A percentile compares a stretch with the other conserved stretches of the same genome.
Evolutionary conservation across 2,888 invertebrate species (phyloP).

Genomic region (Chymomyza caudatula): DNA sequence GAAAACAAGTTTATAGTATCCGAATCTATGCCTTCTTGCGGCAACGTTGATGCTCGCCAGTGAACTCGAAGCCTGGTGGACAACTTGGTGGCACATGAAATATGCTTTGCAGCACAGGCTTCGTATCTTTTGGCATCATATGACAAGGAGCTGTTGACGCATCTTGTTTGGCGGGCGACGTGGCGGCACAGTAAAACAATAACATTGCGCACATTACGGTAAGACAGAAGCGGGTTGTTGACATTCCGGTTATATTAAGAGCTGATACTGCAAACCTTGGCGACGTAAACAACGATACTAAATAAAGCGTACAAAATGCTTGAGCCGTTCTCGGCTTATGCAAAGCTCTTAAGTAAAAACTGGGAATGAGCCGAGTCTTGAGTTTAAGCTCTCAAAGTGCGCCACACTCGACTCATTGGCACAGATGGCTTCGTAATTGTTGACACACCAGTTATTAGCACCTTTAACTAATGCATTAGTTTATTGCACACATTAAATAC

Average conservation of each 20-base stretch:
- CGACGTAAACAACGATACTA: conserved; percentile 21
- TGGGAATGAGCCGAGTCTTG: conserved; percentile 8
- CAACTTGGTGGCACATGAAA: conserved; percentile 28
- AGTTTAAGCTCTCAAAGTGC: background rate
- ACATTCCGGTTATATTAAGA: conserved; percentile 13
- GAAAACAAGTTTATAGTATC: background rate
- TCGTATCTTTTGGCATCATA: background rate
- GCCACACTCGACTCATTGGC: too few relatives aligned
- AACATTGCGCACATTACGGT: background rate
- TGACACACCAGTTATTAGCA: background rate
- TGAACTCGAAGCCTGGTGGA: conserved; percentile 23
- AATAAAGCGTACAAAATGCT: conserved; percentile 5
- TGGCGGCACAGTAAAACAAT: conserved; percentile 26
- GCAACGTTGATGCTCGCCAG: conserved; percentile 22
- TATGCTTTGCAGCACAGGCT: conserved; percentile 24
- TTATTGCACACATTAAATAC: background rate
- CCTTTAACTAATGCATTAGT: background rate
- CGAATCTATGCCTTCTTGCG: conserved; percentile 27
- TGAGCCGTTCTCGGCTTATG: background rate
- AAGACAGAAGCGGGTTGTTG: background rate
- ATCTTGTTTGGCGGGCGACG: conserved; percentile 2
- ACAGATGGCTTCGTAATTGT: too few relatives aligned
- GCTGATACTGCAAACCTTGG: background rate
- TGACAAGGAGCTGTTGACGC: background rate
- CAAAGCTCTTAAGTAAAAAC: too few relatives aligned